These are phyloP conservation scores for Microcebus murinus DNA, from an alignment of 2,113 vertebrate genomes.

Conservation along the genomic window DNA sequence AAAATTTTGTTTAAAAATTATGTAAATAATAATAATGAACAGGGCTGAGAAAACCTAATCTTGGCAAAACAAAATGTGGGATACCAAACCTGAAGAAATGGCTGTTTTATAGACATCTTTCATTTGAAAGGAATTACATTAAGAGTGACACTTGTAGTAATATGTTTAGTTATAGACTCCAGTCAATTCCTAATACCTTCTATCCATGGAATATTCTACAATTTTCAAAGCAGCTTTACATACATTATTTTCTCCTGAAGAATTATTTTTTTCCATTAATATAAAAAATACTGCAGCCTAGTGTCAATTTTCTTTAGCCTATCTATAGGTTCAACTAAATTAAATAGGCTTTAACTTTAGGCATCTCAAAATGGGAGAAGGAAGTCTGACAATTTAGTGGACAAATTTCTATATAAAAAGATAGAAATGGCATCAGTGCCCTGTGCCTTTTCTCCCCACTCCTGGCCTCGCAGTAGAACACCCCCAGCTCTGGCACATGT, in stretches of 20 bases:
- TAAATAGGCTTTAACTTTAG: neutral
- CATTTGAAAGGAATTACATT: neutral
- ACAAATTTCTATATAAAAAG: neutral
- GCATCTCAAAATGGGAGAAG: neutral
- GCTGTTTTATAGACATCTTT: neutral
- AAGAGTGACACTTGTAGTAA: neutral
- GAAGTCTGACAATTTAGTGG: neutral
- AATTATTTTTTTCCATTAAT: neutral
- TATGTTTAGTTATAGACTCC: neutral
- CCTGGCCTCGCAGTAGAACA: neutral
- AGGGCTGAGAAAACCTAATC: neutral
- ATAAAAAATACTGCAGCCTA: neutral
- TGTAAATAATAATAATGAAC: neutral
- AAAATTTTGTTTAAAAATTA: no score
- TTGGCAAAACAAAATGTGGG: neutral
- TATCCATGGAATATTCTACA: neutral
- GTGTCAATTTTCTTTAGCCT: neutral
- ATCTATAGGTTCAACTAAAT: neutral
- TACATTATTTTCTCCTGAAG: neutral
- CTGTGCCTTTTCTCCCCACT: neutral
- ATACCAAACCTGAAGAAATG: neutral
- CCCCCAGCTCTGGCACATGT: neutral
- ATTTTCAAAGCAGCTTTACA: conserved; percentile 30
- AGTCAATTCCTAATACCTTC: neutral
- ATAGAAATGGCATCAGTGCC: neutral